Evolutionary conservation across 2,113 vertebrate species (phyloP), one percentile per base, ranked within the genome.

Genomic region (Nicator chloris): DNA sequence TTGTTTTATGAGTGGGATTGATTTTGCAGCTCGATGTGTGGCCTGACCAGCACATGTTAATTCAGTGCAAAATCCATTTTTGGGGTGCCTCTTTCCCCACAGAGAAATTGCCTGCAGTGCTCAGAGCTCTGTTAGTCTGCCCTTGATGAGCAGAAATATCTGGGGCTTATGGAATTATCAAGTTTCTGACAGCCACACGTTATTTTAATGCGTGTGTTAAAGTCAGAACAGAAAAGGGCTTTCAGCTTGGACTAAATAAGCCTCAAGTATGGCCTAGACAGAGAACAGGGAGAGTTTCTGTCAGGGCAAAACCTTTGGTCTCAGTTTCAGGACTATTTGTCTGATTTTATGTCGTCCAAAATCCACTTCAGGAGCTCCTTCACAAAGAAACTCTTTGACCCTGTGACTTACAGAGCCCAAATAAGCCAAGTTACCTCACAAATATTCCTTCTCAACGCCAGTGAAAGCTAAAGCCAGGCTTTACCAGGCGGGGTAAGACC

Each of bases 401-500:
- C 26, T 30, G 2, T 17, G 35, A 20, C 33, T 4, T 4, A 2
- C 50, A 37, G 17, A 40, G 31, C 14, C 37, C 42, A 47, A 60
- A 28, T 11, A 50, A 82, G 2, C 23, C 9, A 35, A 75, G 5
- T 28, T 22, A 19, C 6, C 37, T n/a, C 4, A 1, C 15, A 47
- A 37, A 9, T 17, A 23, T 45, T 13, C 35, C 26, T 50, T 17
- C 13, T 64, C 23, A n/a, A 4, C 13, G 16, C 4, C n/a, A 69
- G 6, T 1, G 4, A 13, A 45, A 24, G 7, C 5, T 14, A 33
- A 54, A 78, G 8, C 30, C 45, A 68, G 33, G 23, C 7, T 70
- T 40, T 17, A 33, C 33, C 9, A 37, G 18, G 9, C 0, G 2
- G 2, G 0, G 16, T 7, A 13, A 26, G 19, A 3, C 21, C 45